These are phyloP conservation scores for Griposia aprilina DNA, from an alignment of 2,888 invertebrate species.

Conservation along the genomic window DNA sequence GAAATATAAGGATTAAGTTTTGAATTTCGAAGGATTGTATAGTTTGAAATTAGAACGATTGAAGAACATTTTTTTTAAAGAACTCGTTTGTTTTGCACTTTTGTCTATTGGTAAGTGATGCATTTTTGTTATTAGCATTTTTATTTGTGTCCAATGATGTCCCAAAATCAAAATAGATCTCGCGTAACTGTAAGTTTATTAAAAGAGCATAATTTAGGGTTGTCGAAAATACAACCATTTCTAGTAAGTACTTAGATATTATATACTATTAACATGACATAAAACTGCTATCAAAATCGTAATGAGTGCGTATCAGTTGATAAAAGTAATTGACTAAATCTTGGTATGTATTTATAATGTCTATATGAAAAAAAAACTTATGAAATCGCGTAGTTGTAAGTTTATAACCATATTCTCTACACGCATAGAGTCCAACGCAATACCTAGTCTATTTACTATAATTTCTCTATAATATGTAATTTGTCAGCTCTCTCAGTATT, in stretches of 20 bases:
- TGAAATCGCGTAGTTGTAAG: conserved; percentile 15
- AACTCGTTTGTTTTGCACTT: conserved; percentile 8
- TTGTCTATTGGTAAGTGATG: conserved; percentile 33
- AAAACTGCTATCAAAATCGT: not conserved
- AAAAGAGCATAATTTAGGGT: not conserved
- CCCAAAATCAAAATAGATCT: not conserved
- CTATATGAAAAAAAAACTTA: not conserved
- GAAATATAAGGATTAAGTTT: conserved; percentile 25
- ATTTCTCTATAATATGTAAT: not conserved
- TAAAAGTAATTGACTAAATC: not conserved
- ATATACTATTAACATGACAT: not conserved
- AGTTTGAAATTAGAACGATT: conserved; percentile 18
- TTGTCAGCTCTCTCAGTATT: not conserved
- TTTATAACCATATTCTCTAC: conserved; percentile 4
- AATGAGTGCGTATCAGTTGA: not conserved
- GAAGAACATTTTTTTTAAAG: not conserved
- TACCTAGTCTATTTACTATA: conserved; percentile 3
- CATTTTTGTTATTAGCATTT: not conserved
- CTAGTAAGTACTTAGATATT: not conserved
- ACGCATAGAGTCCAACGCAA: conserved; percentile 18
- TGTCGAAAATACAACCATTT: not conserved
- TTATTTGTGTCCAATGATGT: not conserved
- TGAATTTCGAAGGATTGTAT: conserved; percentile 22
- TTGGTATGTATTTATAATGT: not conserved
- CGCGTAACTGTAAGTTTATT: not conserved